Evolutionary conservation across 2,888 invertebrate species (phyloP).

Genomic region (Adelphocoris suturalis): DNA sequence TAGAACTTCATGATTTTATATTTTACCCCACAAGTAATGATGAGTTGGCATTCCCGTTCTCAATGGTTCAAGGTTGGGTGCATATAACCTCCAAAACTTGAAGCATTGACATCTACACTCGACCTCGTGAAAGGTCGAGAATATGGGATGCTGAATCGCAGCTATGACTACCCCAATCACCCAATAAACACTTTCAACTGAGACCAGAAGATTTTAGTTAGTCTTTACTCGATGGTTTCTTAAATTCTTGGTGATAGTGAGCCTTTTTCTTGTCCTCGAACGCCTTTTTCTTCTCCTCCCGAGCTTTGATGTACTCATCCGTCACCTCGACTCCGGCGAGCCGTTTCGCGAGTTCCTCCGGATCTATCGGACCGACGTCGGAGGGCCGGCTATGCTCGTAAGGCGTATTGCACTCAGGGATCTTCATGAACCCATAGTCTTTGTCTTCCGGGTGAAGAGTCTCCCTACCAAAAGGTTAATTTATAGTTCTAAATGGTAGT

Average conservation of each 20-base stretch:
- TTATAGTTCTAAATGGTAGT: too few relatives aligned
- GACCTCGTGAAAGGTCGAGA: too few relatives aligned
- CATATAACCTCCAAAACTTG: too few relatives aligned
- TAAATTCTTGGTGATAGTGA: conserved; percentile 50
- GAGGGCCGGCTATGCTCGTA: conserved; percentile 9
- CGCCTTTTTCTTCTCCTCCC: conserved; percentile 44
- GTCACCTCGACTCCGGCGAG: background rate
- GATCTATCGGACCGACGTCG: conserved; percentile 39
- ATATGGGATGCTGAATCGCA: too few relatives aligned
- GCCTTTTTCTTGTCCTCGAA: conserved; percentile 59
- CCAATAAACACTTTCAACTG: too few relatives aligned
- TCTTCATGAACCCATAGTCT: conserved; percentile 65
- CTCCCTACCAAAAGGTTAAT: background rate
- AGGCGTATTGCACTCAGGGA: conserved; percentile 63
- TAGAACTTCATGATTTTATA: too few relatives aligned
- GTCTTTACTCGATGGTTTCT: background rate
- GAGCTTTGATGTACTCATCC: conserved; percentile 15
- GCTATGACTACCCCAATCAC: too few relatives aligned
- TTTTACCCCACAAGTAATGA: too few relatives aligned
- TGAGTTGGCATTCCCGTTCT: too few relatives aligned
- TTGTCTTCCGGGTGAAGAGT: conserved; percentile 57
- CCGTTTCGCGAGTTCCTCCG: conserved; percentile 41
- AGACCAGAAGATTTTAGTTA: too few relatives aligned
- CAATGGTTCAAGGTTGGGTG: too few relatives aligned
- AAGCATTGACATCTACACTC: too few relatives aligned